Evolutionary conservation across 2,888 invertebrate species (phyloP).

Genomic region (Acleris literana): DNA sequence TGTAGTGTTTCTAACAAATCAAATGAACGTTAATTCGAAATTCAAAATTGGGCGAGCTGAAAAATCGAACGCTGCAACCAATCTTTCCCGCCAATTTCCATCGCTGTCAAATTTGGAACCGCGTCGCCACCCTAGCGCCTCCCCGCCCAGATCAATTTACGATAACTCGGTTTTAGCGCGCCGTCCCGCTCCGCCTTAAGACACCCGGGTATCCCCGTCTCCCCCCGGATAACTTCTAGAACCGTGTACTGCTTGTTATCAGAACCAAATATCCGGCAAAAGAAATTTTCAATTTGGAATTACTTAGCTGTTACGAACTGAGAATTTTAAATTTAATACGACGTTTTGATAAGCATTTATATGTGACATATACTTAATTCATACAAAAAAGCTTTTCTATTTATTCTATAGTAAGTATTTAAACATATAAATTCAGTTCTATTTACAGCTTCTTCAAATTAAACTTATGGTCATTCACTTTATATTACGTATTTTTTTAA

Average conservation of each 20-base stretch:
- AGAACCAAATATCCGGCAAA: conserved; percentile 57
- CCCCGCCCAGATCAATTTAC: conserved; percentile 80
- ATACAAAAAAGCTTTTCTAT: too few relatives aligned
- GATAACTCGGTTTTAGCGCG: conserved; percentile 76
- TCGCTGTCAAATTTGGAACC: conserved; percentile 82
- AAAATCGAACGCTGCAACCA: conserved; percentile 64
- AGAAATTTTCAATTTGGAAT: conserved; percentile 33
- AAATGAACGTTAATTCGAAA: conserved; percentile 49
- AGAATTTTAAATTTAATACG: not conserved
- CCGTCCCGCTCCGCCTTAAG: conserved; percentile 81
- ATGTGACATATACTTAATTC: too few relatives aligned
- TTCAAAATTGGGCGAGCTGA: conserved; percentile 49
- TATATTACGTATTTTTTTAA: not conserved
- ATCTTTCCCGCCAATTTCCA: conserved; percentile 83
- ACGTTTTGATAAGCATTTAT: not conserved
- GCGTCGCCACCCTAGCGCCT: conserved; percentile 58
- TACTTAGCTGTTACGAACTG: conserved; percentile 21
- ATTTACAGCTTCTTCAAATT: too few relatives aligned
- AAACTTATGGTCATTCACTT: not conserved
- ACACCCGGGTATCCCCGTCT: conserved; percentile 73
- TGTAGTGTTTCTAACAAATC: conserved; percentile 15
- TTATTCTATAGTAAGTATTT: too few relatives aligned
- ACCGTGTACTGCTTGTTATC: conserved; percentile 60
- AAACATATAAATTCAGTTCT: too few relatives aligned
- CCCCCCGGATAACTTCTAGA: conserved; percentile 77